Base-by-base conservation (phyloP, 2,888 invertebrate species). In the Melangyna quadrimaculata region DNA sequence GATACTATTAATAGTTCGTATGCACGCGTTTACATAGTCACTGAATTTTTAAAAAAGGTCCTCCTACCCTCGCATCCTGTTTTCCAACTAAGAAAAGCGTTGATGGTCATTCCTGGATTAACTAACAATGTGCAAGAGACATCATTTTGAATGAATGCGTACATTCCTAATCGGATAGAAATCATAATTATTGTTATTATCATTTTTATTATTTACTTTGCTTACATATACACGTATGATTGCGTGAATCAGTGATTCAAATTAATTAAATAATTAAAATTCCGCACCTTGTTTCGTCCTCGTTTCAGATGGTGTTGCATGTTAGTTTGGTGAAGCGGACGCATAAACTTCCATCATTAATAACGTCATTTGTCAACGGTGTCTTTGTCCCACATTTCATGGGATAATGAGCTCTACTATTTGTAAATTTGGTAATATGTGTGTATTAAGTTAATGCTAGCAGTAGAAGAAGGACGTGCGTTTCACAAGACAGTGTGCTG, bases 101-200 rank as follows among this genome's bases (percentile, higher is more conserved):
- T 75, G 32, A 63, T 57, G 67, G 51, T 43, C 80, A 61, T 67
- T 77, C 71, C 67, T 65, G 37, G 35, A 22, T 27, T 35, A 65
- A 40, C 37, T 27, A 48, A 70, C 55, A 48, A 67, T 53, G 22
- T 48, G 35, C 53, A 35, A 45, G 51, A 37, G 82, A 71, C 53
- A 73, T 59, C 48, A n/a, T n/a, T 37, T 8, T 22, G 19, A 57
- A 32, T 24, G 14, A 63, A 24, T 48, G 12, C 0, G 6, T 48
- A 67, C 37, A 69, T 67, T 88, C 83, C 90, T 91, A 91, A 91
- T 91, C 91, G 91, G 91, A 91, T 91, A 91, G 91, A 91, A 91
- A 90, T 91, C 91, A 91, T 91, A 91, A 91, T 91, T 91, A 91
- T 91, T 89, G 91, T 91, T 91, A 91, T 91, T 91, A 91, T 90